Conservation (phyloP, 2,888 invertebrate species). For the Imbricaverruca yamaguchii region DNA sequence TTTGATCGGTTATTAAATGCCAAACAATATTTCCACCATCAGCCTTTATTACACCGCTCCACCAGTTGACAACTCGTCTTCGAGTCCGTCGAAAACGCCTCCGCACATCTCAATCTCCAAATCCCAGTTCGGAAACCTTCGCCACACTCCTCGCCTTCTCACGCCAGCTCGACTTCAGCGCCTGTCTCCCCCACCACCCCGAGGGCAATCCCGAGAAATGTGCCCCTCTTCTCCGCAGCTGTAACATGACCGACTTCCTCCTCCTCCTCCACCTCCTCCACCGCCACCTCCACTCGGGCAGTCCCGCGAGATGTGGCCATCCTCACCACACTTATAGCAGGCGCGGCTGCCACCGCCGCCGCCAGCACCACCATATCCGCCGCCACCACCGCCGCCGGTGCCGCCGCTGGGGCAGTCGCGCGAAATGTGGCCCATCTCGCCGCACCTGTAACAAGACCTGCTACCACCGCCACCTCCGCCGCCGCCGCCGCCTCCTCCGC, state of each 20-base stretch:
- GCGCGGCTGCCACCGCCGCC: background rate
- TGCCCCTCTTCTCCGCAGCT: background rate
- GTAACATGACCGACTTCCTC: background rate
- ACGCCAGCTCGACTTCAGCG: background rate
- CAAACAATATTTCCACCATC: too few species aligned
- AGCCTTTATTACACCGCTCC: too few species aligned
- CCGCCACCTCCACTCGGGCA: background rate
- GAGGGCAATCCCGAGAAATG: background rate
- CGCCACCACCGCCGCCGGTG: background rate
- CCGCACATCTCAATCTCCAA: too few species aligned
- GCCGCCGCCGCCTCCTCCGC: background rate
- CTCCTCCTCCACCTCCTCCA: background rate
- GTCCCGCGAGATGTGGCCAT: constrained; percentile 3
- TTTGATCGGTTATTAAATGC: too few species aligned
- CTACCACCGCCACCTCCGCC: background rate
- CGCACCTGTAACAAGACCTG: background rate
- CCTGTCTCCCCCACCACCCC: background rate
- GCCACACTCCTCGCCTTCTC: too few species aligned
- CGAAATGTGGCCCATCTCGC: background rate
- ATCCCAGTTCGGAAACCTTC: too few species aligned
- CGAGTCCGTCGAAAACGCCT: too few species aligned
- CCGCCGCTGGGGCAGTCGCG: background rate
- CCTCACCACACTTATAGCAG: background rate
- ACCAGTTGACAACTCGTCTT: too few species aligned
- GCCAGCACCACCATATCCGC: background rate